Conservation (phyloP, 2,113 vertebrate genomes). For the Sylvietta virens region DNA sequence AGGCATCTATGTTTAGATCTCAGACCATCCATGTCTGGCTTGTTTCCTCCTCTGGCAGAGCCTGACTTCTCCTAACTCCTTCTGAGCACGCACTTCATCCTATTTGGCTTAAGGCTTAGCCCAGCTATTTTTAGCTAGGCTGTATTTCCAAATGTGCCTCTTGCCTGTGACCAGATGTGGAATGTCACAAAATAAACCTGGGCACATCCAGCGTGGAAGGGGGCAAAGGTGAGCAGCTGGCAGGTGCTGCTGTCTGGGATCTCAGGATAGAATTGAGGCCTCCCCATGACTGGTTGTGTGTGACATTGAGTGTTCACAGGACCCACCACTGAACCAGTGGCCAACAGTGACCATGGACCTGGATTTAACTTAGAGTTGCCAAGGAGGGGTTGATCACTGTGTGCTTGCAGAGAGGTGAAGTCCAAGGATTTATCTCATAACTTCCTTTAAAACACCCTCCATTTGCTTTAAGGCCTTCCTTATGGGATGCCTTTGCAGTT, state of each 20-base stretch:
- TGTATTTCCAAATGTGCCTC: not conserved
- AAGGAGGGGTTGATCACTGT: not conserved
- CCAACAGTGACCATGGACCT: not conserved
- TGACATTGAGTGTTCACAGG: too few relatives aligned
- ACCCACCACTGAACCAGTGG: accelerated
- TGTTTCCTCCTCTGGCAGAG: not conserved
- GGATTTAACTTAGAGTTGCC: not conserved
- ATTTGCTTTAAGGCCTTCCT: not conserved
- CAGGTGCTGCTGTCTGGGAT: not conserved
- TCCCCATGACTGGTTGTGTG: accelerated
- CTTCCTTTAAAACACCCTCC: not conserved
- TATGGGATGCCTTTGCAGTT: not conserved
- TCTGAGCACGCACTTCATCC: not conserved
- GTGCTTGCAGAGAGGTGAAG: not conserved
- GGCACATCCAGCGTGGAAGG: accelerated
- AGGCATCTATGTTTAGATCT: not conserved
- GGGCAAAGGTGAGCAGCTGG: not conserved
- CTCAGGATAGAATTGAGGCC: not conserved
- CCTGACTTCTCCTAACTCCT: not conserved
- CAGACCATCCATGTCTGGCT: not conserved
- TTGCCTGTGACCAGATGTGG: accelerated
- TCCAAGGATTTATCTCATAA: not conserved
- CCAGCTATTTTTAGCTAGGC: not conserved
- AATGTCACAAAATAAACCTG: not conserved
- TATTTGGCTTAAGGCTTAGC: not conserved